Evolutionary conservation across 2,113 vertebrate genomes (phyloP).

Genomic region (Odocoileus virginianus): DNA sequence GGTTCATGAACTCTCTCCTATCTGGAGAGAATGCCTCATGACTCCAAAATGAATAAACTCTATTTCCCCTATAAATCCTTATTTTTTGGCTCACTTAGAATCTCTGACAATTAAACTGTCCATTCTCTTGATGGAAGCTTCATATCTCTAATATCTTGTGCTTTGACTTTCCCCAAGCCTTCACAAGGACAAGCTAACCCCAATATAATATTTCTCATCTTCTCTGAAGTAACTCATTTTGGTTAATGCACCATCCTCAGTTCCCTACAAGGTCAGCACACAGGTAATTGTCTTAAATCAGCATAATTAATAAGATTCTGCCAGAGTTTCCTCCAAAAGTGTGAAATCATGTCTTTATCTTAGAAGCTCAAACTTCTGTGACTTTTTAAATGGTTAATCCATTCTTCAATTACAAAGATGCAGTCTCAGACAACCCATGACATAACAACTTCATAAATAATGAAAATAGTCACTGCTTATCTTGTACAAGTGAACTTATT

Average conservation of each 20-base stretch:
- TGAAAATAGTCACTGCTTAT: neutral
- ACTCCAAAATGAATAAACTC: neutral
- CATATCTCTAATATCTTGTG: neutral
- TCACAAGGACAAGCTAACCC: neutral
- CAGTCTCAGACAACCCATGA: neutral
- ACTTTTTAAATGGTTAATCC: neutral
- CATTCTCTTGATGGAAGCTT: neutral
- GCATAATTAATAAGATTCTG: neutral
- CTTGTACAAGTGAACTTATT: neutral
- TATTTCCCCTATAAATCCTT: neutral
- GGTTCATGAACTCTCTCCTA: neutral
- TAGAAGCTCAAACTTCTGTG: neutral
- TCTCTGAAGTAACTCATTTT: neutral
- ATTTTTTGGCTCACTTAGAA: neutral
- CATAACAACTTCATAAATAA: neutral
- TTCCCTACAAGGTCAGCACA: neutral
- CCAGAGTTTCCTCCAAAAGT: neutral
- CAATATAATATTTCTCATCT: neutral
- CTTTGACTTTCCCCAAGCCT: neutral
- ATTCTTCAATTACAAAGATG: neutral
- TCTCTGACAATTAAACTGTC: neutral
- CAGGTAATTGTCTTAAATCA: neutral
- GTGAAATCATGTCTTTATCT: neutral
- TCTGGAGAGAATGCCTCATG: accelerated
- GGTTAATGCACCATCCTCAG: neutral